Evolutionary conservation across 2,888 invertebrate genomes (phyloP).

Genomic region (Parasteatoda lunata): DNA sequence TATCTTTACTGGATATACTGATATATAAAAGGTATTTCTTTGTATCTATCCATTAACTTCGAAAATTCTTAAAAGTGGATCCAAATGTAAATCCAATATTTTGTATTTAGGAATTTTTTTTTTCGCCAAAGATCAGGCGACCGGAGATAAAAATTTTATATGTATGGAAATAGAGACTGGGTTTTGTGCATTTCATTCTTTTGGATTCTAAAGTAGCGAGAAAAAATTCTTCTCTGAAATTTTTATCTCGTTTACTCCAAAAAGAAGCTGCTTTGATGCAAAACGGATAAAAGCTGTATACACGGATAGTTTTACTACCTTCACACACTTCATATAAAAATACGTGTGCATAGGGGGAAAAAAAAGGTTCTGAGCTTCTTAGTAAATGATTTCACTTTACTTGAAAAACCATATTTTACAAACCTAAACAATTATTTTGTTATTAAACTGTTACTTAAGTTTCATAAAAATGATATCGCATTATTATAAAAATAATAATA

Average conservation of each 20-base stretch:
- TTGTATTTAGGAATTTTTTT: conserved; percentile 34
- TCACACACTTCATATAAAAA: too few species aligned
- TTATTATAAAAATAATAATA: too few species aligned
- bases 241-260: neutral
- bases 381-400: too few species aligned
- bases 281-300: too few species aligned
- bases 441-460: too few species aligned
- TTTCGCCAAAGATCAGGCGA: conserved; percentile 12
- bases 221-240: neutral
- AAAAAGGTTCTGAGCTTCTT: too few species aligned
- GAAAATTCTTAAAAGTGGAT: conserved; percentile 34
- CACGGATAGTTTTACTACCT: too few species aligned
- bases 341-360: too few species aligned
- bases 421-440: too few species aligned
- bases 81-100: conserved; percentile 49
- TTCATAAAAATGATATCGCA: too few species aligned
- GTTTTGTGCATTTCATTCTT: neutral
- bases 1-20: neutral
- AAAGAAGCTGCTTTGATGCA: neutral
- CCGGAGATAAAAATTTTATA: conserved; percentile 12
- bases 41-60: conserved; percentile 19
- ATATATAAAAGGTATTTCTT: conserved; percentile 17
- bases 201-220: neutral
- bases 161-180: neutral
- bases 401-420: too few species aligned